Conservation (phyloP, 1,140 invertebrate species). For the Phymorhynchus buccinoides region DNA sequence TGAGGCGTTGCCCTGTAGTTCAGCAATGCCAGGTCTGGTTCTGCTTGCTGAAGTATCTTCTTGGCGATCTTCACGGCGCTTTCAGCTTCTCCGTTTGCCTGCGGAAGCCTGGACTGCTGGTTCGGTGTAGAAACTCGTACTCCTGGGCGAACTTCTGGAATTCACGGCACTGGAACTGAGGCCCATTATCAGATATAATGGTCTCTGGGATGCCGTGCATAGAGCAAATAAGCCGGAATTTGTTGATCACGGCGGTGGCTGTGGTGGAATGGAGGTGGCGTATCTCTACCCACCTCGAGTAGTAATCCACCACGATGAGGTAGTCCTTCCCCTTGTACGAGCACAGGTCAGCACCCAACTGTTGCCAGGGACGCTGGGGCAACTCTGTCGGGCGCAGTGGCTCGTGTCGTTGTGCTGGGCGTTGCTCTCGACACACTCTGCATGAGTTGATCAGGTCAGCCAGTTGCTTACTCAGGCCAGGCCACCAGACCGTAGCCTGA, state of each 20-base stretch:
- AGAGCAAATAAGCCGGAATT: slow-evolving; percentile 48
- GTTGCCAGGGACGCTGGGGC: background rate
- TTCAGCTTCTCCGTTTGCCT: no score
- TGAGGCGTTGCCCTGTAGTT: background rate
- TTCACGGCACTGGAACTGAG: slow-evolving; percentile 51
- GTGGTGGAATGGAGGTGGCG: slow-evolving; percentile 31
- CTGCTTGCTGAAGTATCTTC: background rate
- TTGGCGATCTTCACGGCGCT: slow-evolving; percentile 45
- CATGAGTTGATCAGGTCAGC: background rate
- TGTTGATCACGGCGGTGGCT: slow-evolving; percentile 40
- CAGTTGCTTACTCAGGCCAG: background rate
- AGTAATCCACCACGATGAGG: background rate
- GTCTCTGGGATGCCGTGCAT: slow-evolving; percentile 48
- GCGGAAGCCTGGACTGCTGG: slow-evolving; percentile 45
- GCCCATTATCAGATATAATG: slow-evolving; percentile 53
- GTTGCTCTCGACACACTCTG: background rate
- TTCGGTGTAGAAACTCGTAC: slow-evolving; percentile 52
- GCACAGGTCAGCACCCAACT: background rate
- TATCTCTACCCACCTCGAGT: background rate
- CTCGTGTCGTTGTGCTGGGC: background rate
- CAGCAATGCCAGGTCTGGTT: background rate
- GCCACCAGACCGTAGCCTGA: slow-evolving; percentile 3
- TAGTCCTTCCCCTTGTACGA: background rate
- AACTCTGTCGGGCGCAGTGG: background rate
- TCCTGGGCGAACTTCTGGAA: slow-evolving; percentile 51